phyloP scores from a whole-genome alignment of 53 echinoderm and acorn worm genomes.

The Echinometra lucunter region DNA sequence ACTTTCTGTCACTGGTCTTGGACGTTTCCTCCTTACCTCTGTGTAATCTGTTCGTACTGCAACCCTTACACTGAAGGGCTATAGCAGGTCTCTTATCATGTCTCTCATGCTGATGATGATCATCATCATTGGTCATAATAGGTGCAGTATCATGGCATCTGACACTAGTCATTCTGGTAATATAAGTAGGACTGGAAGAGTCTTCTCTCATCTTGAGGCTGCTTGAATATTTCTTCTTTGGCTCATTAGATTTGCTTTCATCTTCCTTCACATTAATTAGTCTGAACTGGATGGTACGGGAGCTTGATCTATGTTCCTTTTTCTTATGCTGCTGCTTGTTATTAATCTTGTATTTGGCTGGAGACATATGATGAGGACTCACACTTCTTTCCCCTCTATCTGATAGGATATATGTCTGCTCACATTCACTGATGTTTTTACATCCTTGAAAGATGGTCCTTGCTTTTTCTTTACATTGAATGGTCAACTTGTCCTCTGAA shows the following conservation, averaged over 20 bases:
- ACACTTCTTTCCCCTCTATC: neutral
- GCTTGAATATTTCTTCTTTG: neutral
- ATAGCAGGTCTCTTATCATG: neutral
- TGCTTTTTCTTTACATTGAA: neutral
- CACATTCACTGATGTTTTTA: neutral
- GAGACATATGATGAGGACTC: neutral
- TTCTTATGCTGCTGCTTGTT: neutral
- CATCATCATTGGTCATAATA: neutral
- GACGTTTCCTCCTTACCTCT: neutral
- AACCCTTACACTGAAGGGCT: neutral
- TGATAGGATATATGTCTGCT: slow-evolving; percentile 11
- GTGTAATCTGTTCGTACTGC: neutral
- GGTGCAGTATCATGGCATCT: neutral
- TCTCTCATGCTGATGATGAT: neutral
- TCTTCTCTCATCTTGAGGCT: neutral
- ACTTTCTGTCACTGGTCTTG: neutral
- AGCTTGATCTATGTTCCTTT: neutral
- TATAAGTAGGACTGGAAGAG: neutral
- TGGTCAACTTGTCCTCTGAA: neutral
- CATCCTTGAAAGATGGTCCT: neutral
- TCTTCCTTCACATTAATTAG: neutral
- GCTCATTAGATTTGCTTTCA: neutral
- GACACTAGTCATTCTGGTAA: neutral
- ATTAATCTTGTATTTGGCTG: neutral
- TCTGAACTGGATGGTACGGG: neutral